Evolutionary conservation across 2,113 vertebrate species (phyloP).

Genomic region (Ammodramus savannarum): DNA sequence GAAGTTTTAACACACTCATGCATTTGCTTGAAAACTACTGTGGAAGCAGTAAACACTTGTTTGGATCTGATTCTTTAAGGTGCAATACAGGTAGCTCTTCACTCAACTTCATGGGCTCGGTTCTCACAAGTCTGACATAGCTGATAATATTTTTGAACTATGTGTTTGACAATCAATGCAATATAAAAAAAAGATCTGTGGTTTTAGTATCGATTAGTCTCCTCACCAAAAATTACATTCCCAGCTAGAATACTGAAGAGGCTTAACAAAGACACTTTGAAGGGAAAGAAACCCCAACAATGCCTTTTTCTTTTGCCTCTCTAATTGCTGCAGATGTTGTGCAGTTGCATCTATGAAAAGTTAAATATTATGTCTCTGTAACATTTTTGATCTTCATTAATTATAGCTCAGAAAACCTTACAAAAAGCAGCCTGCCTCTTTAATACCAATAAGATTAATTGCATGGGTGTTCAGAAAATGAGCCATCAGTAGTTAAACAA

Average conservation of each 20-base stretch:
- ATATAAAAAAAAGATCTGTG: background rate
- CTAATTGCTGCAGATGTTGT: slow-evolving; percentile 69
- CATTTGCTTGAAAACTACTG: background rate
- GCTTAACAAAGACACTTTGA: background rate
- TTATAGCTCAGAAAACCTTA: slow-evolving; percentile 76
- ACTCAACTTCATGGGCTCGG: background rate
- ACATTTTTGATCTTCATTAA: slow-evolving; percentile 86
- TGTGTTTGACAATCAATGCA: background rate
- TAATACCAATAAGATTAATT: slow-evolving; percentile 84
- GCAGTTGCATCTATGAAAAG: slow-evolving; percentile 58
- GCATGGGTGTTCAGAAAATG: slow-evolving; percentile 77
- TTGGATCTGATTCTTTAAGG: background rate
- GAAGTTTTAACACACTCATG: slow-evolving; percentile 17
- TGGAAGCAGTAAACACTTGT: background rate
- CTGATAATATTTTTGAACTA: background rate
- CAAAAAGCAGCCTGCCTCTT: slow-evolving; percentile 74
- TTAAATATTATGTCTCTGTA: slow-evolving; percentile 74
- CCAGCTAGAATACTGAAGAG: background rate
- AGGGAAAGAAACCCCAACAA: background rate
- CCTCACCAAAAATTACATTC: background rate
- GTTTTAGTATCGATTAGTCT: background rate
- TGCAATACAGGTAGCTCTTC: background rate
- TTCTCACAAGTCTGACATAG: background rate
- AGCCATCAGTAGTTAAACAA: slow-evolving; percentile 79
- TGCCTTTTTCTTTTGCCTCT: slow-evolving; percentile 36